Conservation (phyloP, 2,797 vertebrate species). For the Glossophaga mutica region DNA sequence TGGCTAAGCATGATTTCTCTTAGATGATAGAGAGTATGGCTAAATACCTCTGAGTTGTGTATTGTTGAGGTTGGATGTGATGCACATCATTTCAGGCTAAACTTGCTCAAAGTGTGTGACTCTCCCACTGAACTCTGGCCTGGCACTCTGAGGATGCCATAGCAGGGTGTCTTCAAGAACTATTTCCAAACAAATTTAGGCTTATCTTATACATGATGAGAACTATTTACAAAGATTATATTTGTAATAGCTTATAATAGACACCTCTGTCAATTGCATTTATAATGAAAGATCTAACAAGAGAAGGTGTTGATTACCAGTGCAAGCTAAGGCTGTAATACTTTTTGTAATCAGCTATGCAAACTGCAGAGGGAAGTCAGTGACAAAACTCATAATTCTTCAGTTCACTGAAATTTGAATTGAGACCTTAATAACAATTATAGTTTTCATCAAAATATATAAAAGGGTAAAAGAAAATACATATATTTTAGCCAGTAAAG, state of each 20-base stretch:
- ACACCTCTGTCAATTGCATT: conserved; percentile 54
- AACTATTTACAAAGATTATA: conserved; percentile 66
- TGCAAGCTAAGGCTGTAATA: background rate
- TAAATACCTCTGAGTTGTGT: background rate
- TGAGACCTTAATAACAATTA: background rate
- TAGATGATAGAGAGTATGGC: background rate
- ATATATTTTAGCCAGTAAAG: background rate
- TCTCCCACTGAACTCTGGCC: conserved; percentile 42
- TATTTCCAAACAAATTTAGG: conserved; percentile 65
- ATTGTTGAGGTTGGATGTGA: background rate
- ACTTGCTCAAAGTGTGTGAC: conserved; percentile 5
- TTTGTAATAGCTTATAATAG: conserved; percentile 59
- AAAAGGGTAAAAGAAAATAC: background rate
- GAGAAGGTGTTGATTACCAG: background rate
- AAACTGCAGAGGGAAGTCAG: background rate
- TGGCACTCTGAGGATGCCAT: conserved; percentile 24
- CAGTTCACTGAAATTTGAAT: background rate
- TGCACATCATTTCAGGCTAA: background rate
- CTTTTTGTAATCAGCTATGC: background rate
- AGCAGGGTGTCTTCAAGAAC: conserved; percentile 62
- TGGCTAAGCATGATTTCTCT: background rate
- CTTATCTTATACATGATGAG: conserved; percentile 54
- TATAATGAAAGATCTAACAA: conserved; percentile 42
- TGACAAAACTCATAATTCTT: background rate
- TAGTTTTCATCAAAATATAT: background rate